Conservation (phyloP, 2,797 vertebrate genomes). For the Ceryle rudis region DNA sequence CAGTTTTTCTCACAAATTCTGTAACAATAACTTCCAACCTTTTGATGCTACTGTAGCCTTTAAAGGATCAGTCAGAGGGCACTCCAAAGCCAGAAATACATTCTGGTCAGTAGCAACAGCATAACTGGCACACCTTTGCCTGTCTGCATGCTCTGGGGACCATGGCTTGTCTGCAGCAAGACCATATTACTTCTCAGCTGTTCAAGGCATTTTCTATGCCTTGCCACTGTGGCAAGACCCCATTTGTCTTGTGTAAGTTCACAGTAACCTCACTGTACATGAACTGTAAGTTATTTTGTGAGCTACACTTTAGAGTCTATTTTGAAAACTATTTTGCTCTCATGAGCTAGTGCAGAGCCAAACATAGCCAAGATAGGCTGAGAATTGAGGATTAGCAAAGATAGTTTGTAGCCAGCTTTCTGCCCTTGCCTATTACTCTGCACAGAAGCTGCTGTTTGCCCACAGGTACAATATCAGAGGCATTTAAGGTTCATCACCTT, state of each 20-base stretch:
- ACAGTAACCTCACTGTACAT: background rate
- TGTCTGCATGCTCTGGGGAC: background rate
- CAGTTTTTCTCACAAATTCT: background rate
- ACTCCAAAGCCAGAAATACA: background rate
- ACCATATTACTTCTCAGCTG: background rate
- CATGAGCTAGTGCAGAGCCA: background rate
- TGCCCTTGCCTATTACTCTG: background rate
- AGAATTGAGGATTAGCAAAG: background rate
- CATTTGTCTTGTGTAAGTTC: background rate
- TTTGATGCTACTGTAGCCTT: background rate
- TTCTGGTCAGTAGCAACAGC: background rate
- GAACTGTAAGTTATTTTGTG: background rate
- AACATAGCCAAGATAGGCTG: background rate
- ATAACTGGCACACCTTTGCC: background rate
- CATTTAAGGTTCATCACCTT: background rate
- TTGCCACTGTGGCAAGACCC: background rate
- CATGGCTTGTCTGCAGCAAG: background rate
- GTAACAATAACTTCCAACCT: background rate
- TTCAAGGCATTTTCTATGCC: background rate
- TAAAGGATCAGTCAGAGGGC: background rate
- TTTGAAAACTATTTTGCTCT: background rate
- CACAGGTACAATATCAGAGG: background rate
- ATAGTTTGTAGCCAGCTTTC: background rate
- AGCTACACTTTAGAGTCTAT: background rate
- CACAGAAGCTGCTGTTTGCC: background rate